Evolutionary conservation across 2,888 invertebrate genomes (phyloP).

Genomic region (Nemotelus pantherinus): DNA sequence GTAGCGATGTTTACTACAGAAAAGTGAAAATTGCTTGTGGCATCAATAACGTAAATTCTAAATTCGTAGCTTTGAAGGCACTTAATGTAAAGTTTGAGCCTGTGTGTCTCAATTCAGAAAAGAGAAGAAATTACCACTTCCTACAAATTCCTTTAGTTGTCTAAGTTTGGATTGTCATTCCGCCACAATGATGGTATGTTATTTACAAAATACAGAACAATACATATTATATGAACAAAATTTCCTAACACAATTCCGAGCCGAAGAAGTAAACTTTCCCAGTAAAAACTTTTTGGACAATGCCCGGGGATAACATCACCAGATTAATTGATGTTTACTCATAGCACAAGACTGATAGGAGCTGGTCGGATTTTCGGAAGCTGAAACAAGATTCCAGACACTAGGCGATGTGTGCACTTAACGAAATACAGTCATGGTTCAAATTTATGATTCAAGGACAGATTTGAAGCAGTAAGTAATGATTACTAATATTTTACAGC

Average conservation of each 20-base stretch:
- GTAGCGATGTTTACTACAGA: too few relatives aligned
- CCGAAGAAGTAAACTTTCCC: constrained; percentile 29
- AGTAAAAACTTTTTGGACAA: constrained; percentile 41
- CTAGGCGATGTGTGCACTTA: too few relatives aligned
- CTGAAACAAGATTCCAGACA: neutral
- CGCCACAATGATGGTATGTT: constrained; percentile 9
- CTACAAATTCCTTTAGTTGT: constrained; percentile 6
- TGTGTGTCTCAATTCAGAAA: neutral
- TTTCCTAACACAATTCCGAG: constrained; percentile 12
- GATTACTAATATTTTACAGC: too few relatives aligned
- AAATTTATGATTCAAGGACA: too few relatives aligned
- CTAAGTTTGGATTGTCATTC: constrained; percentile 37
- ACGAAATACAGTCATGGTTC: too few relatives aligned
- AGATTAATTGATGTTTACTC: constrained; percentile 44
- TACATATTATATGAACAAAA: neutral
- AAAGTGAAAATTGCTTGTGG: neutral
- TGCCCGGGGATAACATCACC: constrained; percentile 37
- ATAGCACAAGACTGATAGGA: constrained; percentile 41
- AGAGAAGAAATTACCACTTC: constrained; percentile 23
- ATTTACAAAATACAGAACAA: constrained; percentile 15
- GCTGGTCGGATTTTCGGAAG: constrained; percentile 14
- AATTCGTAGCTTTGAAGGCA: neutral
- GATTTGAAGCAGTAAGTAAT: too few relatives aligned
- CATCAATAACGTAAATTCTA: constrained; percentile 34
- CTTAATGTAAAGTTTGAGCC: constrained; percentile 12